A percentile compares a stretch with the other conserved stretches of the same genome.
Evolutionary conservation across 53 echinoderm and acorn worm genomes (phyloP).

Genomic region (Pentamera pediparva): DNA sequence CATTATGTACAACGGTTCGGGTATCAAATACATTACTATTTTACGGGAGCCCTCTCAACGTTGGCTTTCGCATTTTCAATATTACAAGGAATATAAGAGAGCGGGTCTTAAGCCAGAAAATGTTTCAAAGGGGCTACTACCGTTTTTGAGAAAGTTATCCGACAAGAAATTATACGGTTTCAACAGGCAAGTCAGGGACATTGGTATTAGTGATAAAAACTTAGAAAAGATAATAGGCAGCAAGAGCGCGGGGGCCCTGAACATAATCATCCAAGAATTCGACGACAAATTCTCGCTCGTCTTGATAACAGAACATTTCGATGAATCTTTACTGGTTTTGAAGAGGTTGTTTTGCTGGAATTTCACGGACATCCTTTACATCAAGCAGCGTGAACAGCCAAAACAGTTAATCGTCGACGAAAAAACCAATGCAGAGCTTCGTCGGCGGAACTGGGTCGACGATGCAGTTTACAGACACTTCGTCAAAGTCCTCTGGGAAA

Average conservation of each 20-base stretch:
- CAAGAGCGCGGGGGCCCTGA: slow-evolving; percentile 3
- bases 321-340: slow-evolving; percentile 51
- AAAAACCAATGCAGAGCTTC: slow-evolving; percentile 27
- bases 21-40: slow-evolving; percentile 44
- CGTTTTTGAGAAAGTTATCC: neutral
- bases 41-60: slow-evolving; percentile 48
- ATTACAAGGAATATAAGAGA: slow-evolving; percentile 31
- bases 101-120: neutral
- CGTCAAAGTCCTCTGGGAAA: slow-evolving; percentile 43
- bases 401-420: neutral
- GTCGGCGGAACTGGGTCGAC: slow-evolving; percentile 41
- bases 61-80: slow-evolving; percentile 43
- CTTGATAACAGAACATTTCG: slow-evolving; percentile 53
- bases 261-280: slow-evolving; percentile 14
- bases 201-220: too few relatives aligned
- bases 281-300: slow-evolving; percentile 36
- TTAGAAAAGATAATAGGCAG: neutral
- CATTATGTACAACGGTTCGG: slow-evolving; percentile 37
- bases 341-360: slow-evolving; percentile 50
- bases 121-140: neutral
- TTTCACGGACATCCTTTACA: slow-evolving; percentile 47
- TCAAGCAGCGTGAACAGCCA: slow-evolving; percentile 39
- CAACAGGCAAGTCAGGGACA: neutral
- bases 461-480: slow-evolving; percentile 40
- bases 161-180: neutral